Base-by-base conservation (phyloP, 2,113 vertebrate genomes). In the Antechinus stuartii region DNA sequence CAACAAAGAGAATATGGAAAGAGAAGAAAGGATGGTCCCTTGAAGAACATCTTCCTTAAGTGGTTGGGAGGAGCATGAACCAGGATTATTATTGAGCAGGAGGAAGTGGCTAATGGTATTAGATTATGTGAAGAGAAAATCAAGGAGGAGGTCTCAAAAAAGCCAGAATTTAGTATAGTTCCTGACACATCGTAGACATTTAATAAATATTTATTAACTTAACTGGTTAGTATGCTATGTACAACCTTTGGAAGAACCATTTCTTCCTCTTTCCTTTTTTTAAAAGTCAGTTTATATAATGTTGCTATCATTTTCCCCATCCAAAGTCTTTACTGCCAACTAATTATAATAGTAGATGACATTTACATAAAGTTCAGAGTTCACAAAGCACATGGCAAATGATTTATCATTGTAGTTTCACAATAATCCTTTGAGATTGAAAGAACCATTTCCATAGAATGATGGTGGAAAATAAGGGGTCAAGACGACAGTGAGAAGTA, bases 201-300 rank as follows among this genome's bases (percentile, higher is more conserved):
- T 76, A 76, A n/a, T n/a, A 76, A 76, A 76, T 76, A 76, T 76
- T 76, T 76, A 76, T 76, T 76, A n/a, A n/a, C 30, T 76, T 76
- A 2, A 30, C 56, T 26, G 57, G 27, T 68, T 35, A 35, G 57
- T 35, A 68, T 68, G 30, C 12, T 27, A 35, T 68, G 27, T 11
- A 68, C 12, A 11, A 68, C 0, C 30, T 68, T 68, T 68, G 57
- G 57, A 68, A 68, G 57, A 68, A 68, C 11, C 30, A 35, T 35
- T 68, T 68, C 11, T 35, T 52, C 10, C 6, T 52, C 50, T 4
- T 50, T 9, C 10, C 50, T 9, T 1, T 52, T 52, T 52, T 10
- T 52, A 52, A 52, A 52, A 52, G 50, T 52, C 50, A 52, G 8
- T 52, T 52, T 52, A 52, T 52, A 52, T 52, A 52, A 52, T 52